Evolutionary conservation across 2,797 vertebrate genomes (phyloP).

Genomic region (Malacoctenus gilli): DNA sequence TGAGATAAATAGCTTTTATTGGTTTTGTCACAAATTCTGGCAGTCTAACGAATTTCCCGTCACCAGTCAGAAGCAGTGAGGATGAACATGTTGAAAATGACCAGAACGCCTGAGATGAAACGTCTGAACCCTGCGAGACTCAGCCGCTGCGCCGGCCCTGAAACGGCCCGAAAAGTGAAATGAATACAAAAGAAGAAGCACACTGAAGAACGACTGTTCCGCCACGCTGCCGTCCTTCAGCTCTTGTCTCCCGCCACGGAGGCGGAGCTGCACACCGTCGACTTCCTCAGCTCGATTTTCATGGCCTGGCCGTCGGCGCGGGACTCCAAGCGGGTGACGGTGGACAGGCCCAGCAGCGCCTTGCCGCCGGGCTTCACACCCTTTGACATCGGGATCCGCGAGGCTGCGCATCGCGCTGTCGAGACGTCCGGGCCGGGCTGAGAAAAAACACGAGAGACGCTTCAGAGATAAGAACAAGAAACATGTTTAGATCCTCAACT

Average conservation of each 20-base stretch:
- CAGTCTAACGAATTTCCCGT: conserved; percentile 31
- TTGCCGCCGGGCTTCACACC: conserved; percentile 91
- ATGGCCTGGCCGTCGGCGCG: conserved; percentile 91
- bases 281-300: conserved; percentile 98
- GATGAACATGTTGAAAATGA: conserved; percentile 36
- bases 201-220: no score
- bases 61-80: conserved; percentile 51
- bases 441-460: not conserved
- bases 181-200: no score
- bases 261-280: conserved; percentile 72
- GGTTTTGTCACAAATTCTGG: conserved; percentile 29
- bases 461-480: not conserved
- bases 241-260: no score
- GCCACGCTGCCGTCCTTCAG: no score
- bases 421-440: conserved; percentile 88
- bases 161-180: no score
- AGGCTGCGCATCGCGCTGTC: conserved; percentile 83
- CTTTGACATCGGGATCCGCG: conserved; percentile 94
- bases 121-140: conserved; percentile 1
- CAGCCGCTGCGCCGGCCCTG: not conserved
- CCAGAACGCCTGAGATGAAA: conserved; percentile 38
- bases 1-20: conserved; percentile 67
- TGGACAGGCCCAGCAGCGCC: conserved; percentile 86
- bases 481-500: not conserved
- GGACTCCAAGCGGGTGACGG: conserved; percentile 89